Conservation (phyloP, 1,140 invertebrate species). For the Ladona fulva region DNA sequence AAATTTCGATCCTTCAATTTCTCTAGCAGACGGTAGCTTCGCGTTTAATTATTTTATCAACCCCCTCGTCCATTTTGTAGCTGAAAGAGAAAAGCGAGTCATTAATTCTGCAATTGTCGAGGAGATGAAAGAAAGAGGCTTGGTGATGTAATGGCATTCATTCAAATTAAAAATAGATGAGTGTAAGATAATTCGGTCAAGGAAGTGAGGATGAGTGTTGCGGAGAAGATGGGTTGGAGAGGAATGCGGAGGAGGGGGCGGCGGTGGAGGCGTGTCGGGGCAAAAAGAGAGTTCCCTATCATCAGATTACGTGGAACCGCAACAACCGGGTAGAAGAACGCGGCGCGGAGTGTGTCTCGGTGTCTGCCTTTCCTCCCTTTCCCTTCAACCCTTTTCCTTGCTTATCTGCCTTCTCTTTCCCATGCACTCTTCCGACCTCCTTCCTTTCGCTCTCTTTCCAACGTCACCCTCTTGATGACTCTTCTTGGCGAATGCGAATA, state of each 20-base stretch:
- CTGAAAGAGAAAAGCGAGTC: too few relatives aligned
- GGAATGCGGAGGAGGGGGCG: neutral
- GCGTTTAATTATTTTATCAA: too few relatives aligned
- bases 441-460: neutral
- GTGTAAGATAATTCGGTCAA: neutral
- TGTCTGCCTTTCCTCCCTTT: neutral
- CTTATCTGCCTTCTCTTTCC: neutral
- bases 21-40: too few relatives aligned
- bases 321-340: neutral
- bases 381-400: neutral
- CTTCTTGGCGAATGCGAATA: neutral
- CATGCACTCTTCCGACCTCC: neutral
- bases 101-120: too few relatives aligned
- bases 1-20: too few relatives aligned
- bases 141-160: too few relatives aligned
- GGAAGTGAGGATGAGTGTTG: neutral
- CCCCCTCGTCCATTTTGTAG: too few relatives aligned
- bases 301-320: constrained; percentile 3
- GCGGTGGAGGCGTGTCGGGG: neutral
- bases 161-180: too few relatives aligned
- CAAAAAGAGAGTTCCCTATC: neutral
- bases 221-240: neutral
- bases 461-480: neutral
- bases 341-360: neutral
- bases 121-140: too few relatives aligned